phyloP scores from a whole-genome alignment of 37 sponge, comb jelly and placozoan species.

The Tethya wilhelma region DNA sequence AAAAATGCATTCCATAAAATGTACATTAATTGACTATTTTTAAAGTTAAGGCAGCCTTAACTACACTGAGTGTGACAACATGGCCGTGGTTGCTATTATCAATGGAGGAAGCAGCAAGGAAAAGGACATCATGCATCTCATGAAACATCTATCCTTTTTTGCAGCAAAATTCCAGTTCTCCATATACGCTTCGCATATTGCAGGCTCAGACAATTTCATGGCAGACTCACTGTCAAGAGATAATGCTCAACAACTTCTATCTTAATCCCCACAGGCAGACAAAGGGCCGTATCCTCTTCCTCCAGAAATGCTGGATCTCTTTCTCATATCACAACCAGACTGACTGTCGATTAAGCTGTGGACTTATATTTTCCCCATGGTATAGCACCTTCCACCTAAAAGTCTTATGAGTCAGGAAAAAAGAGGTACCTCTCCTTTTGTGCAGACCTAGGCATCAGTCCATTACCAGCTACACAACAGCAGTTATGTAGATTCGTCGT shows the following conservation, averaged over 20 bases:
- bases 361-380: constrained; percentile 1
- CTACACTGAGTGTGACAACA: too few species aligned
- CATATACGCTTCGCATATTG: constrained; percentile 4
- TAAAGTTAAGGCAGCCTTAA: too few species aligned
- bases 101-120: constrained; percentile 25
- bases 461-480: constrained; percentile 10
- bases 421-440: constrained; percentile 11
- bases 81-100: constrained; percentile 22
- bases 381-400: background rate
- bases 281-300: background rate
- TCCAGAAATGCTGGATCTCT: background rate
- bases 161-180: background rate
- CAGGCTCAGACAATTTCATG: background rate
- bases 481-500: constrained; percentile 4
- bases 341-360: constrained; percentile 18
- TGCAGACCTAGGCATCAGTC: background rate
- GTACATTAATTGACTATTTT: too few species aligned
- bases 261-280: constrained; percentile 5
- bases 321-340: constrained; percentile 26
- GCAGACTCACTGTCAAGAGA: constrained; percentile 12
- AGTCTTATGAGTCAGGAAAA: constrained; percentile 6
- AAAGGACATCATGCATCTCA: constrained; percentile 24
- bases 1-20: too few species aligned
- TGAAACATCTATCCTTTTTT: constrained; percentile 21
- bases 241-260: background rate